A percentile compares a stretch with the other conserved stretches of the same genome.
phyloP scores from a whole-genome alignment of 2,888 invertebrate genomes.

The Villa cingulata region DNA sequence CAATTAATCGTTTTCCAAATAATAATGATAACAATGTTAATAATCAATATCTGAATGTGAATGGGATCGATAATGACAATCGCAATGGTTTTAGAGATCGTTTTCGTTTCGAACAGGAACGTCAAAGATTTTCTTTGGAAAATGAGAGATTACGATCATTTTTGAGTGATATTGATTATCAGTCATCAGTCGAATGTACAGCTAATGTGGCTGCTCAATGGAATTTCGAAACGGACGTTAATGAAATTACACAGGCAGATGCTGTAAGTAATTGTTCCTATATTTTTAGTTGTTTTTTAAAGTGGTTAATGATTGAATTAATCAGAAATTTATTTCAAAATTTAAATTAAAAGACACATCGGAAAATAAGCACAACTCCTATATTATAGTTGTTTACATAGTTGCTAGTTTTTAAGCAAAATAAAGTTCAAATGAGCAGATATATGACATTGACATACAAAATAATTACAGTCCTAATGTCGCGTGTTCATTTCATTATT shows the following conservation, averaged over 20 bases:
- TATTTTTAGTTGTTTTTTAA: no score
- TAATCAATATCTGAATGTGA: constrained; percentile 24
- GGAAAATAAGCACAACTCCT: no score
- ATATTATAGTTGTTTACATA: no score
- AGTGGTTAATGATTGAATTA: no score
- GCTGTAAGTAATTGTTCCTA: constrained; percentile 50
- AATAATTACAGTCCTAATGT: neutral
- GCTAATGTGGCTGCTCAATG: constrained; percentile 79
- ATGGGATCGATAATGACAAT: constrained; percentile 25
- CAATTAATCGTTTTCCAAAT: constrained; percentile 1
- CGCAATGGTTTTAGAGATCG: constrained; percentile 37
- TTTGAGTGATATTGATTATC: constrained; percentile 56
- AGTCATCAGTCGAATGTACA: constrained; percentile 67
- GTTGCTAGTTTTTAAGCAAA: no score
- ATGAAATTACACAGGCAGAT: constrained; percentile 65
- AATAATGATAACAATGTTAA: constrained; percentile 23
- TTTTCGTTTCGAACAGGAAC: constrained; percentile 37
- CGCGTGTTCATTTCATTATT: constrained; percentile 5
- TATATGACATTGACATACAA: constrained; percentile 15
- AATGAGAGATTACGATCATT: constrained; percentile 37
- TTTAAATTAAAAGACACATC: no score
- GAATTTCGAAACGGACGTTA: constrained; percentile 80
- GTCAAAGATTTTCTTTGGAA: constrained; percentile 29
- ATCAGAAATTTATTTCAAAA: no score
- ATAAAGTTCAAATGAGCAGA: no score